Evolutionary conservation across 2,113 vertebrate genomes (phyloP).

Genomic region (Bombycilla garrulus): DNA sequence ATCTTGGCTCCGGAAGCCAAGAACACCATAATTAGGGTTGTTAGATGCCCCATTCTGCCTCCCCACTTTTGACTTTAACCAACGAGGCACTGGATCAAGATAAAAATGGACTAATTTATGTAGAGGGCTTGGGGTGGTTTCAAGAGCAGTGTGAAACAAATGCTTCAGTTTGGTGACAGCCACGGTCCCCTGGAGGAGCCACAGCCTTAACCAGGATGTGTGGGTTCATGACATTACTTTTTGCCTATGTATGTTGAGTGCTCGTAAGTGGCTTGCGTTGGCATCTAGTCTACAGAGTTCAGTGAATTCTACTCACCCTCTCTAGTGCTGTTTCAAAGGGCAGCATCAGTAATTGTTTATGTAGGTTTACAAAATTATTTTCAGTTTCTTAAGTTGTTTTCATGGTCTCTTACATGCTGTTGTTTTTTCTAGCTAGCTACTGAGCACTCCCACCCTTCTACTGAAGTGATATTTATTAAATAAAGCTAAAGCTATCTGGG

Average conservation of each 20-base stretch:
- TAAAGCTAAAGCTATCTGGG: neutral
- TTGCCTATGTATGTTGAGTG: too few species aligned
- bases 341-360: neutral
- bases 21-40: constrained; percentile 25
- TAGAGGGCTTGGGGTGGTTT: neutral
- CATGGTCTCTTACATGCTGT: neutral
- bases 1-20: constrained; percentile 27
- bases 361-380: neutral
- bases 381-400: neutral
- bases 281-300: neutral
- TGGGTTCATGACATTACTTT: neutral
- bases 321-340: neutral
- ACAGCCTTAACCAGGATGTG: neutral
- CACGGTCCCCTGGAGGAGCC: neutral
- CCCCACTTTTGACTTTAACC: constrained; percentile 27
- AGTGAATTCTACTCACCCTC: neutral
- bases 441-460: neutral
- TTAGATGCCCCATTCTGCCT: neutral
- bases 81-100: neutral
- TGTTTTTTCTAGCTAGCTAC: neutral
- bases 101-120: neutral
- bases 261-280: neutral
- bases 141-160: neutral
- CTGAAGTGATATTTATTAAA: neutral
- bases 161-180: neutral